A percentile compares a stretch with the other conserved stretches of the same genome.
Conservation (phyloP, 2,888 invertebrate genomes). For the Chymomyza caudatula region DNA sequence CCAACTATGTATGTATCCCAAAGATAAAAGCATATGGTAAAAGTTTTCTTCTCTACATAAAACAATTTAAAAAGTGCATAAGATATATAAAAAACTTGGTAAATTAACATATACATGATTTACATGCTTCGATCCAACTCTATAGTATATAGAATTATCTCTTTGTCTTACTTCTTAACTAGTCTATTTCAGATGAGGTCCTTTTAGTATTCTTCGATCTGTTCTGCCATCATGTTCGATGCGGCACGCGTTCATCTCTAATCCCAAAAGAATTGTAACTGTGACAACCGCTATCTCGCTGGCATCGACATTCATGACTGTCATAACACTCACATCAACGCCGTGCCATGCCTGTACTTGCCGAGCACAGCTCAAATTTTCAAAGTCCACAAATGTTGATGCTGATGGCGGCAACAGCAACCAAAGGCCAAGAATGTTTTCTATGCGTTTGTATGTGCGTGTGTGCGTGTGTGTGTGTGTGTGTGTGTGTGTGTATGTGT, state of each 20-base stretch:
- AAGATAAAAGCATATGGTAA: no score
- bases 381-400: conserved; percentile 27
- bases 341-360: background rate
- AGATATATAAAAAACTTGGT: no score
- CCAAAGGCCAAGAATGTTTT: conserved; percentile 31
- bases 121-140: no score
- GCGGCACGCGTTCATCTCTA: background rate
- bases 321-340: conserved; percentile 45
- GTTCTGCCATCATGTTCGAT: background rate
- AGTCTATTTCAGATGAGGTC: conserved; percentile 49
- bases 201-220: background rate
- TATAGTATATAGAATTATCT: no score
- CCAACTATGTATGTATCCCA: no score
- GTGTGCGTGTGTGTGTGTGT: background rate
- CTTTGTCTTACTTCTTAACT: no score
- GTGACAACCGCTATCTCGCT: background rate
- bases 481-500: background rate
- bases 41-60: no score
- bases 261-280: conserved; percentile 26
- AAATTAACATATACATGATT: no score
- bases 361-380: conserved; percentile 29
- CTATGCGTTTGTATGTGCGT: conserved; percentile 10
- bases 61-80: no score
- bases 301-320: conserved; percentile 29
- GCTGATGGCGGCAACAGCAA: conserved; percentile 14